phyloP scores from a whole-genome alignment of 2,888 invertebrate genomes.

The Plutella xylostella region DNA sequence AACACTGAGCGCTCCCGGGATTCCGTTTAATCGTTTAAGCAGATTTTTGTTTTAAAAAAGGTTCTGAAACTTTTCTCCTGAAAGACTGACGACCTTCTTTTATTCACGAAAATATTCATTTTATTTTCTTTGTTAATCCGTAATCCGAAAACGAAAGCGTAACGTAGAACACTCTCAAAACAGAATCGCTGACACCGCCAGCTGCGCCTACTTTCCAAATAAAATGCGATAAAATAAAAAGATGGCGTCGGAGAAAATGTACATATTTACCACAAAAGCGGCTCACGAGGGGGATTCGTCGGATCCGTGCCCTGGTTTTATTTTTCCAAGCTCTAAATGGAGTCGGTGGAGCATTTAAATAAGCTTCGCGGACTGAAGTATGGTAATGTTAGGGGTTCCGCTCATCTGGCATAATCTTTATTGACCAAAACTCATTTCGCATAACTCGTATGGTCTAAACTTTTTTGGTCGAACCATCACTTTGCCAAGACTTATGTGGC shows the following conservation, averaged over 20 bases:
- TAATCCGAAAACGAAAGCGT: neutral
- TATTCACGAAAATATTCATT: neutral
- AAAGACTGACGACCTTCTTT: neutral
- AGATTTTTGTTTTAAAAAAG: slow-evolving; percentile 29
- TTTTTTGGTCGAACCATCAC: too few relatives aligned
- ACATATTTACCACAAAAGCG: slow-evolving; percentile 70
- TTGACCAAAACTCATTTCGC: too few relatives aligned
- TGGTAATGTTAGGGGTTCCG: slow-evolving; percentile 68
- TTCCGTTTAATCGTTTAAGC: slow-evolving; percentile 61
- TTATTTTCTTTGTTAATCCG: neutral
- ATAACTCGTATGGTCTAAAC: too few relatives aligned
- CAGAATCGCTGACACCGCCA: slow-evolving; percentile 2
- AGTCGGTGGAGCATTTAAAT: slow-evolving; percentile 71
- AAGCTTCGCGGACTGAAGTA: slow-evolving; percentile 66
- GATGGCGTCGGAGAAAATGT: slow-evolving; percentile 59
- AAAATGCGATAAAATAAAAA: slow-evolving; percentile 67
- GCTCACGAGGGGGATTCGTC: slow-evolving; percentile 61
- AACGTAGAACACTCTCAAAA: neutral
- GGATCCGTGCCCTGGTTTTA: slow-evolving; percentile 65
- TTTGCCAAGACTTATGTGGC: too few relatives aligned
- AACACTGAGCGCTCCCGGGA: slow-evolving; percentile 37
- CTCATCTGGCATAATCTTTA: too few relatives aligned
- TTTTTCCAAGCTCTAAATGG: slow-evolving; percentile 70
- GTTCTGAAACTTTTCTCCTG: neutral
- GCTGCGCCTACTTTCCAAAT: slow-evolving; percentile 16